Conservation (phyloP, 2,888 invertebrate genomes). For the Ametastegia equiseti region DNA sequence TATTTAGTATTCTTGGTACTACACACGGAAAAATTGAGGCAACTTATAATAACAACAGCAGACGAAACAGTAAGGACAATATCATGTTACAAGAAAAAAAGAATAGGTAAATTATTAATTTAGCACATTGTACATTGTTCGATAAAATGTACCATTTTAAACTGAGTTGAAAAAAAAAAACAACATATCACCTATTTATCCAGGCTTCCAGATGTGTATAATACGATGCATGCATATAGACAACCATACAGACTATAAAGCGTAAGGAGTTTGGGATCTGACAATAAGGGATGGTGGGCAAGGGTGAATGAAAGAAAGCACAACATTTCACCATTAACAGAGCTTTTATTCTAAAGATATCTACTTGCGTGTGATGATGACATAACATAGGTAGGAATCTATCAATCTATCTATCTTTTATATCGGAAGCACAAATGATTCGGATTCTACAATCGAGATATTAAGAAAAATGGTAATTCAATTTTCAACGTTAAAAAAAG, state of each 20-base stretch:
- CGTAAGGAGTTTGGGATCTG: conserved; percentile 56
- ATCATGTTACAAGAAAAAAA: background rate
- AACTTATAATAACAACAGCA: background rate
- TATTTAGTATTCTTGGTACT: background rate
- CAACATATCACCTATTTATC: conserved; percentile 23
- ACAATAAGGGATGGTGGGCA: conserved; percentile 57
- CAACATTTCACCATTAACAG: conserved; percentile 70
- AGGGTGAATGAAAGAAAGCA: conserved; percentile 73
- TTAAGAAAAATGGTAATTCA: conserved; percentile 12
- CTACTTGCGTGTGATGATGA: conserved; percentile 66
- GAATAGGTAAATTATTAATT: conserved; percentile 21
- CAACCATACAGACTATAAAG: conserved; percentile 53
- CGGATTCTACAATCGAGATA: conserved; percentile 46
- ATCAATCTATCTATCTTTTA: conserved; percentile 51
- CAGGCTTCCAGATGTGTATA: conserved; percentile 8
- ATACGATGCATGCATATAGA: conserved; percentile 52
- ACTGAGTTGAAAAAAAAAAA: no score
- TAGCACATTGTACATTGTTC: background rate
- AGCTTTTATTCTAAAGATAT: conserved; percentile 71
- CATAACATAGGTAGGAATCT: conserved; percentile 63
- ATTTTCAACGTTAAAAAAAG: no score
- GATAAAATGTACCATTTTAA: no score
- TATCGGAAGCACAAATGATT: conserved; percentile 51
- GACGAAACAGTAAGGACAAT: background rate
- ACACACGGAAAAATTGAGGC: background rate